These are phyloP conservation scores for Grammomys dolichurus DNA, from an alignment of 2,113 vertebrate genomes.

Conservation along the genomic window DNA sequence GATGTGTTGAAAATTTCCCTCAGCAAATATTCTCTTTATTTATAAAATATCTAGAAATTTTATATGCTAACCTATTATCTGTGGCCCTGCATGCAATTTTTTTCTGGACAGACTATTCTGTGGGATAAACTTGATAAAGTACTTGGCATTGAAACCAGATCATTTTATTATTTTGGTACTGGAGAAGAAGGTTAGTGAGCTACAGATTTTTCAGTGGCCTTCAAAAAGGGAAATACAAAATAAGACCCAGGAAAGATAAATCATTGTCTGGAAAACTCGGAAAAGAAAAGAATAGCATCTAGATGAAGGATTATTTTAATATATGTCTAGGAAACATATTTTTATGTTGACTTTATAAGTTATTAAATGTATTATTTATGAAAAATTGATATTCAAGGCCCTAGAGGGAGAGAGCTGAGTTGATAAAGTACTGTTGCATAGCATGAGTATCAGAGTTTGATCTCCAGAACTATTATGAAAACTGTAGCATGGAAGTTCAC, in stretches of 20 bases:
- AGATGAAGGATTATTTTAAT: slow-evolving; percentile 53
- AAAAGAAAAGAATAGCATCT: slow-evolving; percentile 37
- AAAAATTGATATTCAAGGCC: background rate
- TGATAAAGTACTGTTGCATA: background rate
- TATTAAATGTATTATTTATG: slow-evolving; percentile 41
- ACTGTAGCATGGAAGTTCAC: accelerated
- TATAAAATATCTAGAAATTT: slow-evolving; percentile 47
- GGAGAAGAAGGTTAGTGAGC: background rate
- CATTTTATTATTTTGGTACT: background rate
- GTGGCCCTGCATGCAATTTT: background rate
- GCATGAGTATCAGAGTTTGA: background rate
- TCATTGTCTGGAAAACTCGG: background rate
- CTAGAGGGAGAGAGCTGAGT: background rate
- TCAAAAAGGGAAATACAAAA: background rate
- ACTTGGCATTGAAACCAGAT: background rate
- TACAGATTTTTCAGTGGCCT: background rate
- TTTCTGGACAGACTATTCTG: background rate
- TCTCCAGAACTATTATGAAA: background rate
- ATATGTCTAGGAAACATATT: slow-evolving; percentile 41
- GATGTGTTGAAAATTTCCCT: background rate
- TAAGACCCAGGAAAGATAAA: background rate
- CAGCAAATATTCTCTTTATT: background rate
- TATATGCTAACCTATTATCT: slow-evolving; percentile 18
- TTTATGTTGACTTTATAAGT: slow-evolving; percentile 45
- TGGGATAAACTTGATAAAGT: slow-evolving; percentile 24